Conservation (phyloP, 2,113 vertebrate species). For the Jaculus jaculus region DNA sequence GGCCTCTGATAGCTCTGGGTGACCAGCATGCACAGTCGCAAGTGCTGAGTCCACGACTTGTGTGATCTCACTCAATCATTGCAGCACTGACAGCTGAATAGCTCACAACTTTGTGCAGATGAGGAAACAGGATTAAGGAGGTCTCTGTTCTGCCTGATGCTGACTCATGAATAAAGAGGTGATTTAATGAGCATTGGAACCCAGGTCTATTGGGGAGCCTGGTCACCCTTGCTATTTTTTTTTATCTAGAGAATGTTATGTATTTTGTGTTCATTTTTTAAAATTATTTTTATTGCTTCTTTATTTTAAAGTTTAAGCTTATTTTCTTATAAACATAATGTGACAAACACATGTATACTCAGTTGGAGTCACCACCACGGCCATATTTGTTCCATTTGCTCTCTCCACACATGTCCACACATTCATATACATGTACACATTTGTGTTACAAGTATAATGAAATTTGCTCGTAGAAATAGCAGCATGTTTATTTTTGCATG, state of each 20-base stretch:
- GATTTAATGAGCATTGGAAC: neutral
- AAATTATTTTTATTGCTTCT: neutral
- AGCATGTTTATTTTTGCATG: neutral
- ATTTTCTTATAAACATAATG: neutral
- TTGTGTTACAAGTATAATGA: neutral
- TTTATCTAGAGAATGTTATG: neutral
- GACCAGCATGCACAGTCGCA: neutral
- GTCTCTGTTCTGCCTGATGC: neutral
- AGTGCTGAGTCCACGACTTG: neutral
- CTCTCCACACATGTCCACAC: no score
- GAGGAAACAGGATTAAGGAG: neutral
- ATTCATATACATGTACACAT: neutral
- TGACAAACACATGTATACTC: neutral
- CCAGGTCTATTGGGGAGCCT: neutral
- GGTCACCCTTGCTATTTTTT: neutral
- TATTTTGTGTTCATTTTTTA: neutral
- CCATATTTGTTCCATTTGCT: neutral
- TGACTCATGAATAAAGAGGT: neutral
- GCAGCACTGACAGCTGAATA: neutral
- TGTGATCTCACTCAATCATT: neutral
- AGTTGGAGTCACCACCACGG: neutral
- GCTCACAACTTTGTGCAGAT: neutral
- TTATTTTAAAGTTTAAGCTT: constrained; percentile 5
- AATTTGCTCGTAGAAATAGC: neutral
- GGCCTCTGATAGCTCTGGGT: neutral